Evolutionary conservation across 1,140 invertebrate species (phyloP), one percentile per base, ranked within the genome.

Genomic region (Bemisia tabaci): DNA sequence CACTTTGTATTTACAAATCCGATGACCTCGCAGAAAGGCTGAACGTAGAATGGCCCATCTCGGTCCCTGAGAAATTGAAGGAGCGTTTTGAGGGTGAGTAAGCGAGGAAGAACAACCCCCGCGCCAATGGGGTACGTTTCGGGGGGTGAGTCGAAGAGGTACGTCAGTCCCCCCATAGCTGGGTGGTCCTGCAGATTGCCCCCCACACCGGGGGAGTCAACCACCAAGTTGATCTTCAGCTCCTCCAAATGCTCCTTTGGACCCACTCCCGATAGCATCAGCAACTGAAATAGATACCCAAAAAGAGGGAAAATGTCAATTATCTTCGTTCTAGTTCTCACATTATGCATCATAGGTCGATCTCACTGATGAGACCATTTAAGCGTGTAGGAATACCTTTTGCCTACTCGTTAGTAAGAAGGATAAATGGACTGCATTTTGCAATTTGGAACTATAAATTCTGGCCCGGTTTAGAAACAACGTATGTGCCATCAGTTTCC

Each of bases 221-320:
- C 73, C 1, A 82, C 60, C 12, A 81, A 70, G 1, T 72, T 68
- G 26, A 91, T 87, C n/a, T 80, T 80, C 12, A 84, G 69, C 9
- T 76, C 70, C 0, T 68, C 48, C 1, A 83, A 72, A 72, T 91
- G 84, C 9, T 81, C 76, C 17, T 70, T 73, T 0, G 90, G 88
- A 2, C 91, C 91, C 12, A 85, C 74, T 1, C 87, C 88, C 1
- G 87, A 89, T 2, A 94, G 73, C 88, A 94, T 90, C 27, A 95
- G 75, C 2, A 95, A 70, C 33, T 85, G 68, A 21, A 68, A 70
- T 22, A 60, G 17, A 64, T 33, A 1, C 22, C 12, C 25, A 60
- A 62, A 62, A 23, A 2, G 27, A 62, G 60, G 12, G n/a, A n/a
- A n/a, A n/a, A n/a, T n/a, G n/a, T n/a, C n/a, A n/a, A n/a, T n/a